Percentiles rank a stretch among this genome's conserved stretches.
phyloP scores from a whole-genome alignment of 1,140 invertebrate genomes.

The Ganaspis sp. region DNA sequence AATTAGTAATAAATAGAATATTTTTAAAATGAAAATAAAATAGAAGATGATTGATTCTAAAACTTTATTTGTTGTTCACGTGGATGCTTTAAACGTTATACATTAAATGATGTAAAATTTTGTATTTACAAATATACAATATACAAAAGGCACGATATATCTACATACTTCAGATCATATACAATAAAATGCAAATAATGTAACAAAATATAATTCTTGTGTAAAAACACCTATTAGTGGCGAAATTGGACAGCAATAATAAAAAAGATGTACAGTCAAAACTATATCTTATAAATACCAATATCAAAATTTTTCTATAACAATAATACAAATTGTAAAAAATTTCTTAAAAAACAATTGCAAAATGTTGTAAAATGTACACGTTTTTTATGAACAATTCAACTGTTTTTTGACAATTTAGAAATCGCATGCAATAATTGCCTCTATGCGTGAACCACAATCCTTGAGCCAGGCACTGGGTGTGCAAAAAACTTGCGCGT shows the following conservation, averaged over 20 bases:
- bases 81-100: conserved; percentile 4
- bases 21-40: too few species aligned
- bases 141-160: conserved; percentile 75
- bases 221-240: conserved; percentile 55
- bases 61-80: conserved; percentile 2
- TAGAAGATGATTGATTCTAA: not conserved
- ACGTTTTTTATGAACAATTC: not conserved
- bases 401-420: not conserved
- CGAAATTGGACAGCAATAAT: conserved; percentile 46
- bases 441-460: too few species aligned
- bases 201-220: conserved; percentile 66
- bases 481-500: too few species aligned
- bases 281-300: conserved; percentile 23
- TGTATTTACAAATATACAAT: conserved; percentile 76
- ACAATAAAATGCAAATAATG: conserved; percentile 70
- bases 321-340: conserved; percentile 25
- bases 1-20: too few species aligned
- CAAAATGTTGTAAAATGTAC: not conserved
- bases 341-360: not conserved
- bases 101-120: conserved; percentile 64
- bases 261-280: conserved; percentile 31
- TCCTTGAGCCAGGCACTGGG: too few species aligned
- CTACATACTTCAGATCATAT: conserved; percentile 73
- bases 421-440: too few species aligned
- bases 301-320: conserved; percentile 19